Base-by-base conservation (phyloP, 1,140 invertebrate genomes). In the Cotesia vestalis region DNA sequence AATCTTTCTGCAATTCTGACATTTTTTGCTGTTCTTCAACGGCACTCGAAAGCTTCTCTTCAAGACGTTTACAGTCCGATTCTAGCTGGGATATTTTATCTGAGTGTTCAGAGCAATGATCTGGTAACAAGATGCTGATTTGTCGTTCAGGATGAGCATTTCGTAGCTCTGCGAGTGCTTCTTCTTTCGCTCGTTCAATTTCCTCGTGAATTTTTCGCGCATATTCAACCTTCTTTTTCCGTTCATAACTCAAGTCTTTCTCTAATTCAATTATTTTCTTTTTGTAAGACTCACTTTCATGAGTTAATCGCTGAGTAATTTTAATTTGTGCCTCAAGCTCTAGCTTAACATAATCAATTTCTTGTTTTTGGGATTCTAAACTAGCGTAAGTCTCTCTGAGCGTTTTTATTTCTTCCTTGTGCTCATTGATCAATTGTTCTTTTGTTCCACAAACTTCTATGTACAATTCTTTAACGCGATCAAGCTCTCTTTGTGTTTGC, bases 361-460 rank as follows among this genome's bases (percentile, higher is more conserved):
- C 69, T 6, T 78, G 69, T 60, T 80, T 79, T 35, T 76, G 78
- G 3, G 55, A 40, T 46, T 84, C 80, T 5, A 83, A 72, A 55
- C 46, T 73, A 60, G 75, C 63, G 61, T 84, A 85, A 67, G 80
- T 80, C 38, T 79, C 78, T 60, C 78, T 85, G 17, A 86, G 69
- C 36, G 57, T 68, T 78, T 79, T 77, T 9, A 85, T 81, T 75
- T 86, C 84, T 55, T 80, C 73, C 67, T 80, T 81, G 61, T 86
- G 83, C 9, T 85, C 81, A 36, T 73, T 77, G 68, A 73, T 78
- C 12, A 81, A 68, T 67, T 83, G 76, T 55, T 85, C 83, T 61
- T 86, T 87, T 53, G 81, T 84, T 35, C 78, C 80, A 74, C 84
- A 85, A 6, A 86, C 79, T n/a, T 85, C 78, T 78, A 86, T 84